Percentiles rank a stretch among this genome's conserved stretches.
Conservation (phyloP, 2,113 vertebrate genomes). For the Stercorarius parasiticus region DNA sequence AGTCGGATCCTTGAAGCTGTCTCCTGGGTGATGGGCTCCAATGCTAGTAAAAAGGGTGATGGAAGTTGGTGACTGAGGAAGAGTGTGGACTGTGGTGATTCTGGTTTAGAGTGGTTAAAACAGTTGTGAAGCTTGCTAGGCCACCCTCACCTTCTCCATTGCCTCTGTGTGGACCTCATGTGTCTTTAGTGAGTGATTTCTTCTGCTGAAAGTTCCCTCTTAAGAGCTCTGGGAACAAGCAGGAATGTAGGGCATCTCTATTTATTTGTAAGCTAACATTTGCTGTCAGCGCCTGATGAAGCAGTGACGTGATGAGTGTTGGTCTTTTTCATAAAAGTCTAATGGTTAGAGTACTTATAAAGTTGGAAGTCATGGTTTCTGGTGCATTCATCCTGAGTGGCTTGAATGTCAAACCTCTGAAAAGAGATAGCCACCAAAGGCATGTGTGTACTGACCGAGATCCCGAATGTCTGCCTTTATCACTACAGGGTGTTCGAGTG, state of each 20-base stretch:
- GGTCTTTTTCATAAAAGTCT: background rate
- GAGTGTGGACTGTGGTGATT: background rate
- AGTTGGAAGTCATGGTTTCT: background rate
- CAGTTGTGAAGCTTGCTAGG: background rate
- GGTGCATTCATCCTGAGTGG: background rate
- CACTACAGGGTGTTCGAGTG: background rate
- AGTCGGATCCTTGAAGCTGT: background rate
- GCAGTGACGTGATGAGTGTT: background rate
- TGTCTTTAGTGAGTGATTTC: background rate
- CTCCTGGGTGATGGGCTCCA: rapidly evolving
- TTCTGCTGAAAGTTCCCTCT: background rate
- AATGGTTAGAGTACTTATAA: background rate
- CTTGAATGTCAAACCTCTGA: background rate
- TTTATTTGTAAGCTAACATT: background rate
- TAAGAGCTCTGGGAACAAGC: rapidly evolving
- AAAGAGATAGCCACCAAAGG: background rate
- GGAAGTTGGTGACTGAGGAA: background rate
- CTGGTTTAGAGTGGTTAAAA: background rate
- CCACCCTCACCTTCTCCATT: rapidly evolving
- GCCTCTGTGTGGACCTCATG: rapidly evolving
- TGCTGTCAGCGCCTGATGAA: background rate
- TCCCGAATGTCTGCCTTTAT: background rate
- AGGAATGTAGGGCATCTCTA: background rate
- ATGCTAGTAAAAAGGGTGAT: background rate
- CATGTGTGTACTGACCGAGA: background rate